Percentiles rank a stretch among this genome's conserved stretches.
Evolutionary conservation across 2,113 vertebrate species (phyloP).

Genomic region (Speoplatyrhinus poulsoni): DNA sequence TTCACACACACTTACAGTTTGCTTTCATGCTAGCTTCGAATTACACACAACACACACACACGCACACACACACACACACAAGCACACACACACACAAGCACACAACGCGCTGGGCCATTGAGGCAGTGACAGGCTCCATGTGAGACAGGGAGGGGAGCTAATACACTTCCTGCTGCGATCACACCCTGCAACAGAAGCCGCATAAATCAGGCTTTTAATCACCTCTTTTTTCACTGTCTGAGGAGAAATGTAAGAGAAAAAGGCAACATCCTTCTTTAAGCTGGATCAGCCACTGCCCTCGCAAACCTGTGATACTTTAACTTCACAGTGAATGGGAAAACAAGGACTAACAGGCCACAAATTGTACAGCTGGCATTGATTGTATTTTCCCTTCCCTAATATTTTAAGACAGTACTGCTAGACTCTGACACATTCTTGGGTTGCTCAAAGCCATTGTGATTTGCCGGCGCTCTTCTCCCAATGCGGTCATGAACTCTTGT

Average conservation of each 20-base stretch:
- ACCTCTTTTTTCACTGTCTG: conserved; percentile 52
- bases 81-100: neutral
- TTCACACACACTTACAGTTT: neutral
- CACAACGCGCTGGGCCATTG: conserved; percentile 20
- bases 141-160: conserved; percentile 23
- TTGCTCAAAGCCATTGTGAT: conserved; percentile 42
- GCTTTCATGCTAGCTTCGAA: conserved; percentile 1
- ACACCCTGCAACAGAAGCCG: conserved; percentile 44
- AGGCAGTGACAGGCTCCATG: conserved; percentile 28
- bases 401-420: conserved; percentile 58
- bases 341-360: conserved; percentile 44
- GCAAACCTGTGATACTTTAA: conserved; percentile 64
- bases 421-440: conserved; percentile 66
- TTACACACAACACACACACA: conserved; percentile 9
- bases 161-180: conserved; percentile 39
- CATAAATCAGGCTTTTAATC: conserved; percentile 52
- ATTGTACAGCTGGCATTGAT: conserved; percentile 55
- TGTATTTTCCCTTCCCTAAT: conserved; percentile 65
- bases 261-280: conserved; percentile 38
- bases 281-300: conserved; percentile 30
- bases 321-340: conserved; percentile 47
- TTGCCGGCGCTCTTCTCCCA: conserved; percentile 22
- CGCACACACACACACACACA: conserved; percentile 7
- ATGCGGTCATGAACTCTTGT: conserved; percentile 48
- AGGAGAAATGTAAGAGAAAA: conserved; percentile 28